Base-by-base conservation (phyloP, 2,797 vertebrate genomes). In the Premnoplex brunnescens region DNA sequence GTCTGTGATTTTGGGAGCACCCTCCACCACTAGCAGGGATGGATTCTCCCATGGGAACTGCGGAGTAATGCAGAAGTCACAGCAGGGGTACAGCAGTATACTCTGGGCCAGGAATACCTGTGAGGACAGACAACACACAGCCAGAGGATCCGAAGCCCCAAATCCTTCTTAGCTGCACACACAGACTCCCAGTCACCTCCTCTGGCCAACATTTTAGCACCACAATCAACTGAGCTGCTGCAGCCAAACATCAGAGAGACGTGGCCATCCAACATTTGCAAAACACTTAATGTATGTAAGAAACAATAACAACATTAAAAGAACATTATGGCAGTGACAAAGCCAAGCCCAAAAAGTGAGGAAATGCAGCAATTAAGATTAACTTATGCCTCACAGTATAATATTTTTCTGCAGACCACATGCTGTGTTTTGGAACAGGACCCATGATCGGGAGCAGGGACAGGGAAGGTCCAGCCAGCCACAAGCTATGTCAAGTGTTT, bases 251-350 rank as follows among this genome's bases (percentile, higher is more conserved):
- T 89, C 92, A 95, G 84, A 96, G 83, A 88, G 88, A 41, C 73
- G n/a, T 6, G 39, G 39, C 74, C 67, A 93, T 95, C 80, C 80
- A 91, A 91, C 80, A 84, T 58, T 32, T 37, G 48, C 60, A 56
- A 71, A 92, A 90, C 85, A 69, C 77, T 91, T 89, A 18, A 60
- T 82, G 60, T 60, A 72, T 13, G 44, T 60, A 85, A 86, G 89
- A 86, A 94, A 88, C 85, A 90, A 85, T 81, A 96, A 95, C 55
- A 89, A 74, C 87, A 91, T 93, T 95, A 93, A 94, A 94, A 94
- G 94, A 77, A 74, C 80, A 91, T 91, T 90, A 95, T 4, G 10
- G 62, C 74, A 73, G 76, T 41, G 67, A 93, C 85, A 86, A 90
- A 94, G 79, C 87, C 92, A 84, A 94, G 85, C 76, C 80, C 69